phyloP scores from a whole-genome alignment of 2,888 invertebrate genomes.

The Spilarctia lutea region DNA sequence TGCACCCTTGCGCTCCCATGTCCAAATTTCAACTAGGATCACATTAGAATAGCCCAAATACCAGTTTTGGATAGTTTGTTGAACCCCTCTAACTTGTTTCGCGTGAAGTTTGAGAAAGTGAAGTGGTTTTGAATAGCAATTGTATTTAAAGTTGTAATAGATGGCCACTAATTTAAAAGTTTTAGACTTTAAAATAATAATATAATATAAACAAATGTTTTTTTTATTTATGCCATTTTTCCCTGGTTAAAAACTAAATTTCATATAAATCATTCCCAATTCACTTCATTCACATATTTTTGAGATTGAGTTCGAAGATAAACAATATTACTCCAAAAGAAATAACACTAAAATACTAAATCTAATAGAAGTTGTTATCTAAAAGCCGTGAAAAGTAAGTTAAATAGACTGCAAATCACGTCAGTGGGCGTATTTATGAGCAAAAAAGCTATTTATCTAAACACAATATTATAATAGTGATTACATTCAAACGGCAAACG shows the following conservation, averaged over 20 bases:
- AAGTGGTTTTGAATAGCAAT: constrained; percentile 19
- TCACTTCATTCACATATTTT: neutral
- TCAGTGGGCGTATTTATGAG: neutral
- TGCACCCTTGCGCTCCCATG: constrained; percentile 53
- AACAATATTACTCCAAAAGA: neutral
- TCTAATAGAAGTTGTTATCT: neutral
- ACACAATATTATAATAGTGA: neutral
- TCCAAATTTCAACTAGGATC: constrained; percentile 53
- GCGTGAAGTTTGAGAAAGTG: constrained; percentile 20
- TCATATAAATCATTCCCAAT: neutral
- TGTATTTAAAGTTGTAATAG: neutral
- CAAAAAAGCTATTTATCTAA: neutral
- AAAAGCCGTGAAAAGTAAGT: neutral
- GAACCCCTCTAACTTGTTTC: constrained; percentile 30
- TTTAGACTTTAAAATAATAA: neutral
- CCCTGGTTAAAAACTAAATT: neutral
- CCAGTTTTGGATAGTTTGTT: constrained; percentile 53
- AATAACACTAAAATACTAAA: neutral
- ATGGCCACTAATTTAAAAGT: neutral
- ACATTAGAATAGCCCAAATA: constrained; percentile 51
- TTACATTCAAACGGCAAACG: neutral
- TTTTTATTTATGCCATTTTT: neutral
- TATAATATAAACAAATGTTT: neutral
- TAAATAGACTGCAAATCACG: neutral
- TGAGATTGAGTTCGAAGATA: neutral